A percentile compares a stretch with the other conserved stretches of the same genome.
Evolutionary conservation across 2,888 invertebrate species (phyloP).

Genomic region (Autographa pulchrina): DNA sequence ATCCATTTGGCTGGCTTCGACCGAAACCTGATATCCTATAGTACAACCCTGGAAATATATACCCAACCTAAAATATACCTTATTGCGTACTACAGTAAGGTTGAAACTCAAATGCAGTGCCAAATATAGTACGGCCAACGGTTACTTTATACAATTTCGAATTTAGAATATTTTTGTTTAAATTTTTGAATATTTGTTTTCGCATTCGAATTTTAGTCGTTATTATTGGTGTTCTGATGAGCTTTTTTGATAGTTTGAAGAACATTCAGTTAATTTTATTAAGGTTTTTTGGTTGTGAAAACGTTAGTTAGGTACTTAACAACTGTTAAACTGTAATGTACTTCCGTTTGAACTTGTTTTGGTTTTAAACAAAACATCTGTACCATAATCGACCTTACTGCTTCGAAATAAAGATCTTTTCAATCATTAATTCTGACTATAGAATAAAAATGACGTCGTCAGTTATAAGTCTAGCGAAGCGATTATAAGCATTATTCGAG

Average conservation of each 20-base stretch:
- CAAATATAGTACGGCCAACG: conserved; percentile 49
- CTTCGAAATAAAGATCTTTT: too few species aligned
- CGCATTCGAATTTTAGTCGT: conserved; percentile 41
- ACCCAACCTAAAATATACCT: conserved; percentile 39
- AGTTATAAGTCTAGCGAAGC: too few species aligned
- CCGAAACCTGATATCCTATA: conserved; percentile 72
- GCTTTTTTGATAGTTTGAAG: neutral
- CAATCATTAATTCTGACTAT: too few species aligned
- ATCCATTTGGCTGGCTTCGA: conserved; percentile 81
- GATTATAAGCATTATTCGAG: too few species aligned
- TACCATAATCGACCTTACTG: too few species aligned
- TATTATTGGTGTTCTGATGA: conserved; percentile 23
- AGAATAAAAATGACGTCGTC: too few species aligned
- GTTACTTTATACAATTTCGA: conserved; percentile 58
- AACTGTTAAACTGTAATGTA: neutral
- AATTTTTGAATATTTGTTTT: conserved; percentile 53
- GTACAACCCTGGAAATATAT: conserved; percentile 62
- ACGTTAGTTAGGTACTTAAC: neutral
- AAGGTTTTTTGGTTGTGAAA: neutral
- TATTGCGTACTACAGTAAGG: neutral
- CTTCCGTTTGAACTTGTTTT: neutral
- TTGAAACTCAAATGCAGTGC: conserved; percentile 13
- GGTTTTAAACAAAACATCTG: neutral
- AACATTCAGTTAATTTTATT: neutral
- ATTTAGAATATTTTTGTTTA: conserved; percentile 60